Percentiles rank a stretch among this genome's conserved stretches.
phyloP scores from a whole-genome alignment of 2,797 vertebrate genomes.

The Characodon lateralis region DNA sequence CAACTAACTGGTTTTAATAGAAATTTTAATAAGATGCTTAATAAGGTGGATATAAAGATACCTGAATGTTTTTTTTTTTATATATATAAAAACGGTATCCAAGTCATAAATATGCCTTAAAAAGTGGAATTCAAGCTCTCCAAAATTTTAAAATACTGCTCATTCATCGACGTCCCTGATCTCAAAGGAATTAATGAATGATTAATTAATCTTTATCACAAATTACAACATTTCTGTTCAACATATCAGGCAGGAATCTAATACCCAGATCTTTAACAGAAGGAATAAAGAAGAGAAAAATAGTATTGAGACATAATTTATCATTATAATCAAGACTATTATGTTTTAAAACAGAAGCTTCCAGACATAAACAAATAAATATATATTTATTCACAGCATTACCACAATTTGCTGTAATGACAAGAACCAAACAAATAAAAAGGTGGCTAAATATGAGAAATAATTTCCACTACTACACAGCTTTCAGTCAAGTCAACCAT shows the following conservation, averaged over 20 bases:
- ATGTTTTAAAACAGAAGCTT: too few species aligned
- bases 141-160: not conserved
- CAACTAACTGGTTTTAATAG: not conserved
- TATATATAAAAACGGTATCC: not conserved
- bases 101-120: too few species aligned
- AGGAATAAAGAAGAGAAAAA: too few species aligned
- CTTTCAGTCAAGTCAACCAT: too few species aligned
- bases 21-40: not conserved
- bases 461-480: too few species aligned
- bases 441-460: too few species aligned
- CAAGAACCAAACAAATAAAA: too few species aligned
- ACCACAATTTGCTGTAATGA: too few species aligned
- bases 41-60: not conserved
- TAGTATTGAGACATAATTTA: too few species aligned
- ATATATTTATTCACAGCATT: too few species aligned
- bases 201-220: not conserved
- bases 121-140: not conserved
- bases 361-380: too few species aligned
- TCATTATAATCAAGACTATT: too few species aligned
- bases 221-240: not conserved
- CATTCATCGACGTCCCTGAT: not conserved
- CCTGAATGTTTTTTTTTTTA: not conserved
- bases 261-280: not conserved
- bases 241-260: not conserved
- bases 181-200: not conserved